Evolutionary conservation across 2,888 invertebrate genomes (phyloP).

Genomic region (Agriotes lineatus): DNA sequence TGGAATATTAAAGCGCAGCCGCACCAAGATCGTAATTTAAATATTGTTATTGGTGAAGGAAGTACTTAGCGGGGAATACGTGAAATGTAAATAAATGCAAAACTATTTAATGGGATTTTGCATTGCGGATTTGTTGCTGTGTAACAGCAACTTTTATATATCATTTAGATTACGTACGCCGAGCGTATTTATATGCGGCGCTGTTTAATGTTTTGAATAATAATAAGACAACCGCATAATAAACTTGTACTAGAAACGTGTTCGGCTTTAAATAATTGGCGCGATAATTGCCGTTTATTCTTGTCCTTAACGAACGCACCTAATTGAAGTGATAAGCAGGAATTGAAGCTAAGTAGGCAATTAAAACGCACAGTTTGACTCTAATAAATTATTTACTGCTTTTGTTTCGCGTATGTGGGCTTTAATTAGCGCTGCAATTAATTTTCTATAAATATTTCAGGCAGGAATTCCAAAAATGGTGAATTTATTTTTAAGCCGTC

Average conservation of each 20-base stretch:
- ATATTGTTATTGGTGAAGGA: conserved; percentile 15
- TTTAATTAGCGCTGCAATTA: no score
- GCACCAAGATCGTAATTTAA: conserved; percentile 10
- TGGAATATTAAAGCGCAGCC: neutral
- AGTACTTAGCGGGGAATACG: neutral
- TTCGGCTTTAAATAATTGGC: conserved; percentile 14
- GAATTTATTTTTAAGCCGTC: no score
- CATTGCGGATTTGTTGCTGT: conserved; percentile 1
- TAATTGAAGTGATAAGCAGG: conserved; percentile 5
- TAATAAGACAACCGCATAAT: conserved; percentile 16
- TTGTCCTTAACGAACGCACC: neutral
- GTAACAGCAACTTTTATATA: conserved; percentile 13
- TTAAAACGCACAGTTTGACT: neutral
- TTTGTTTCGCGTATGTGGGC: no score
- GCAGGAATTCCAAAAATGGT: no score
- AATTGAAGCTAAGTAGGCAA: neutral
- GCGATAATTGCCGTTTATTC: conserved; percentile 16
- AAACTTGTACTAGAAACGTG: conserved; percentile 16
- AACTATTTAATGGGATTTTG: conserved; percentile 8
- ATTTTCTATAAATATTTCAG: no score
- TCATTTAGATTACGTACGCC: conserved; percentile 15
- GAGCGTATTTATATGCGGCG: conserved; percentile 11
- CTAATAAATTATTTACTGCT: neutral
- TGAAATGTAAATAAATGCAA: conserved; percentile 14
- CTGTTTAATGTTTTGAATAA: conserved; percentile 16